phyloP scores from a whole-genome alignment of 2,113 vertebrate genomes.

The Passer montanus region DNA sequence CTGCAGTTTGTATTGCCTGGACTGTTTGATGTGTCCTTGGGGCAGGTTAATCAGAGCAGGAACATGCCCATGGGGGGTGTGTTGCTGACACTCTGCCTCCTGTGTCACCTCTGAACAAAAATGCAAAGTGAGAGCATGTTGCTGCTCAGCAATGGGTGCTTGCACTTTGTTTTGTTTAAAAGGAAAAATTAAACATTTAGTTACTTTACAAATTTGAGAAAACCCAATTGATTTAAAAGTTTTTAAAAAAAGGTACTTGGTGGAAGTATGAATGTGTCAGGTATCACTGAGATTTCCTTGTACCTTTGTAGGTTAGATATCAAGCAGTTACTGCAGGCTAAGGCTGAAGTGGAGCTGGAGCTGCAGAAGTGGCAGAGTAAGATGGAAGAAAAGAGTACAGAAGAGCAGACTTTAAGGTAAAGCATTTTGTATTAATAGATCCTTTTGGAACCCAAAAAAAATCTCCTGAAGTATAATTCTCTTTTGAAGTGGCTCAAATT shows the following conservation, averaged over 20 bases:
- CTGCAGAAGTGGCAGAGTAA: constrained; percentile 60
- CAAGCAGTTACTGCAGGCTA: constrained; percentile 71
- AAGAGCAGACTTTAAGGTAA: constrained; percentile 51
- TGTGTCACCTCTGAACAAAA: background rate
- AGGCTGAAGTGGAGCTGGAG: constrained; percentile 69
- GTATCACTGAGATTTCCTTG: background rate
- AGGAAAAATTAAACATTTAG: background rate
- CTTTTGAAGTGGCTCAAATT: background rate
- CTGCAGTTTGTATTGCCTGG: background rate
- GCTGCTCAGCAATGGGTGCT: background rate
- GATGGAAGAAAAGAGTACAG: background rate
- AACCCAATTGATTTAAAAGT: background rate
- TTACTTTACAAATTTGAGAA: background rate
- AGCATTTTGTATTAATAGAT: background rate
- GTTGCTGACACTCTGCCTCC: background rate
- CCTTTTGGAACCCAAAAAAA: background rate
- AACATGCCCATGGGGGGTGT: background rate
- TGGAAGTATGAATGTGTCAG: background rate
- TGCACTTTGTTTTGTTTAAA: background rate
- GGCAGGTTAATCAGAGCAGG: background rate
- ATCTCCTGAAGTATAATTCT: background rate
- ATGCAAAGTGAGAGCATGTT: background rate
- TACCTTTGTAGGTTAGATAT: constrained; percentile 73
- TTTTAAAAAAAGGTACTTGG: background rate
- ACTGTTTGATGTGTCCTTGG: background rate